Percentiles rank a stretch among this genome's conserved stretches.
These are phyloP conservation scores for Limnephilus rhombicus DNA, from an alignment of 2,888 invertebrate species.

Conservation along the genomic window DNA sequence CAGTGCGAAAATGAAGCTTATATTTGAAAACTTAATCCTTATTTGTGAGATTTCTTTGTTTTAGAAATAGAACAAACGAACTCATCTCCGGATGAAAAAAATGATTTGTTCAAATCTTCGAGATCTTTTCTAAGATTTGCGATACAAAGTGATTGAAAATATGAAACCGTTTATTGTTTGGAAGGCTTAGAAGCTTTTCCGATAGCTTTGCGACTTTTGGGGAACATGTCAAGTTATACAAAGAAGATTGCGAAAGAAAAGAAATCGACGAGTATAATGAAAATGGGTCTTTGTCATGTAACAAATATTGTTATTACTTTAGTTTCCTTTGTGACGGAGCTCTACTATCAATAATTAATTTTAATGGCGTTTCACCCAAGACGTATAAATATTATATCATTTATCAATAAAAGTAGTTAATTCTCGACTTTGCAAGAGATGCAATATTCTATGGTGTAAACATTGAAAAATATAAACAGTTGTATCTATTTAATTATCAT, in stretches of 20 bases:
- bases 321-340: not conserved
- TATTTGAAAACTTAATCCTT: not conserved
- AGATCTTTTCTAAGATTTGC: not conserved
- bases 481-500: not conserved
- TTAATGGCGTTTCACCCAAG: not conserved
- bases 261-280: not conserved
- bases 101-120: not conserved
- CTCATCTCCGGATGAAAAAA: not conserved
- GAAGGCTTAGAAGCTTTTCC: not conserved
- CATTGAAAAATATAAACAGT: not conserved
- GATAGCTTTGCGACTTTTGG: not conserved
- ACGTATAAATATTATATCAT: not conserved
- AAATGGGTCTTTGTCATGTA: not conserved
- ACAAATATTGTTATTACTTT: not conserved
- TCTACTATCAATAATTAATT: no score
- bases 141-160: not conserved
- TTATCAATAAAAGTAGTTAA: not conserved
- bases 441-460: not conserved
- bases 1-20: no score
- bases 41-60: not conserved
- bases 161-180: not conserved
- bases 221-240: not conserved
- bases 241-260: not conserved
- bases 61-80: not conserved
- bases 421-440: no score